A percentile compares a stretch with the other conserved stretches of the same genome.
Evolutionary conservation across 2,797 vertebrate species (phyloP).

Genomic region (Lacerta bilineata): DNA sequence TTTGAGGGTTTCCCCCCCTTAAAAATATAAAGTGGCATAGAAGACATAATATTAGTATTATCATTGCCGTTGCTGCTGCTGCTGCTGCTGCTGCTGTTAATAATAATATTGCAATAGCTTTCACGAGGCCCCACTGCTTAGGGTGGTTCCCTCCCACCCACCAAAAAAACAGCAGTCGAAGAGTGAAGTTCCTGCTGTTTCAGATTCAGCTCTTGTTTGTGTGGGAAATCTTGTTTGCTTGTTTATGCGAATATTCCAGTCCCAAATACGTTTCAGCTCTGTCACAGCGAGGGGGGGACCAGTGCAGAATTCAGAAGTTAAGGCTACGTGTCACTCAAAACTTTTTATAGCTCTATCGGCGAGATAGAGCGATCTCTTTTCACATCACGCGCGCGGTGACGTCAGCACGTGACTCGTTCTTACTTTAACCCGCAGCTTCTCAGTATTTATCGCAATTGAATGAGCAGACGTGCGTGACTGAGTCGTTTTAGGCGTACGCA

Average conservation of each 20-base stretch:
- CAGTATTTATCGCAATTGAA: not conserved
- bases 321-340: not conserved
- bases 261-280: not conserved
- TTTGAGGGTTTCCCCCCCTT: too few relatives aligned
- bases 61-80: too few relatives aligned
- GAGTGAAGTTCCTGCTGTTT: not conserved
- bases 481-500: too few relatives aligned
- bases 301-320: not conserved
- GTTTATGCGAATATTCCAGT: not conserved
- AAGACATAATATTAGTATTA: too few relatives aligned
- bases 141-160: too few relatives aligned
- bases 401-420: not conserved
- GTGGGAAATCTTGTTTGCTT: not conserved
- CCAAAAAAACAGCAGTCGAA: not conserved
- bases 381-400: not conserved
- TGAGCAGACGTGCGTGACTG: too few relatives aligned
- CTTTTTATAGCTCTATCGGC: not conserved
- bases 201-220: not conserved
- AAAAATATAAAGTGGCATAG: too few relatives aligned
- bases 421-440: too few relatives aligned
- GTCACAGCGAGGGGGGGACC: too few relatives aligned
- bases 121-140: not conserved
- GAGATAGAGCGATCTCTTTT: not conserved
- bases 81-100: too few relatives aligned
- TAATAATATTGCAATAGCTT: too few relatives aligned